Conservation (phyloP, 2,113 vertebrate genomes). For the Mormyrus iriodes region DNA sequence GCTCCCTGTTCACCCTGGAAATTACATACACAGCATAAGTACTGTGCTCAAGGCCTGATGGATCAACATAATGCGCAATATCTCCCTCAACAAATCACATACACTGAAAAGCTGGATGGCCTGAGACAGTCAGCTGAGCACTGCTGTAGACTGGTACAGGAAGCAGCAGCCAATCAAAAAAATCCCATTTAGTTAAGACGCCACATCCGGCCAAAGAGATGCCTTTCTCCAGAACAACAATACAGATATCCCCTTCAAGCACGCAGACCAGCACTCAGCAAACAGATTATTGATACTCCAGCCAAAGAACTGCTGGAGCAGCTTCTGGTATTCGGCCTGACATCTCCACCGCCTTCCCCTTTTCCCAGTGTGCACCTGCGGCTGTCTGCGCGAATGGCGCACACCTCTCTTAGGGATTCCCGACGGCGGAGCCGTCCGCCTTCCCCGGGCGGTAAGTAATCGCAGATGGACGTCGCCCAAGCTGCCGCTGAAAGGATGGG, state of each 20-base stretch:
- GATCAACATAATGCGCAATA: not conserved
- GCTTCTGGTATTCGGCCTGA: not conserved
- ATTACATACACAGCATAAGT: not conserved
- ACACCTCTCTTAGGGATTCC: not conserved
- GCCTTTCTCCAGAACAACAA: not conserved
- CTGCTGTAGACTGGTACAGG: not conserved
- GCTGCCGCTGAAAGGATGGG: not conserved
- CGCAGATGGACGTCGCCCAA: not conserved
- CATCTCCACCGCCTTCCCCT: not conserved
- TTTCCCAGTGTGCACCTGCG: not conserved
- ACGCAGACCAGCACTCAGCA: not conserved
- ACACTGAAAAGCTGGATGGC: not conserved
- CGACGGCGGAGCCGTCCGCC: not conserved
- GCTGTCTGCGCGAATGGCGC: not conserved
- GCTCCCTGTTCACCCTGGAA: not conserved
- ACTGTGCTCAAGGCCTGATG: not conserved
- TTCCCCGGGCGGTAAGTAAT: not conserved
- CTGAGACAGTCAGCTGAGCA: not conserved
- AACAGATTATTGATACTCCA: constrained; percentile 6
- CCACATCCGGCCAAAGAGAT: not conserved
- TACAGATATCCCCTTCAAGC: not conserved
- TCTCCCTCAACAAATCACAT: not conserved
- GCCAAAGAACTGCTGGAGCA: not conserved
- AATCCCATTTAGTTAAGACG: not conserved
- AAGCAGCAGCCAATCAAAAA: not conserved